phyloP scores from a whole-genome alignment of 2,888 invertebrate species.

The Drosophila birchii region DNA sequence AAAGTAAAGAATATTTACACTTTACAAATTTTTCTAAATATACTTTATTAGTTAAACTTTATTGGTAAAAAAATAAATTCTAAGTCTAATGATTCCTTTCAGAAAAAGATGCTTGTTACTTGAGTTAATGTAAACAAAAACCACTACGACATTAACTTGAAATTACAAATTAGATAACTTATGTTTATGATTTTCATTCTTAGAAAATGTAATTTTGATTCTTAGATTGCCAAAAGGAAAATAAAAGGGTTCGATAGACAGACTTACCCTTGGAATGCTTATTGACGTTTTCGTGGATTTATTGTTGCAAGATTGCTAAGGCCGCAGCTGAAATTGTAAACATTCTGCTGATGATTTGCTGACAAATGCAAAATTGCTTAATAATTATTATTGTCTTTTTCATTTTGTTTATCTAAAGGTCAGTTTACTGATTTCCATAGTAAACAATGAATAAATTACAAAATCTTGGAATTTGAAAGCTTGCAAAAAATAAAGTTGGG shows the following conservation, averaged over 20 bases:
- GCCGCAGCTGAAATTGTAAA: conserved; percentile 12
- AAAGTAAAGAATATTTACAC: too few relatives aligned
- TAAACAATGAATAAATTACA: conserved; percentile 15
- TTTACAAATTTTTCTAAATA: too few relatives aligned
- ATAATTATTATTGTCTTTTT: background rate
- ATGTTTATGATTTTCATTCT: background rate
- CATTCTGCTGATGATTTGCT: conserved; percentile 3
- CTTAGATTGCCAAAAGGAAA: background rate
- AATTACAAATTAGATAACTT: background rate
- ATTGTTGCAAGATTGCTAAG: background rate
- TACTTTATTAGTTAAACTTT: background rate
- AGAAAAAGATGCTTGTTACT: too few relatives aligned
- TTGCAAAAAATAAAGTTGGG: background rate
- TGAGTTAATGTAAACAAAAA: background rate
- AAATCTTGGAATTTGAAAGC: background rate
- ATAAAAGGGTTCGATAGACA: background rate
- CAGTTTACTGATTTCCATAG: conserved; percentile 11
- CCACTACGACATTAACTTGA: background rate
- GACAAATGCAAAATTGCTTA: background rate
- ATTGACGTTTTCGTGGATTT: conserved; percentile 4
- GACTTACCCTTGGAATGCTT: conserved; percentile 12
- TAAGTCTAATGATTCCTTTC: background rate
- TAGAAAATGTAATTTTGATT: background rate
- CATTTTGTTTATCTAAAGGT: conserved; percentile 3
- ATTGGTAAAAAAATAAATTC: background rate